Percentiles rank a stretch among this genome's conserved stretches.
These are phyloP conservation scores for Megastigmus dorsalis DNA, from an alignment of 2,888 invertebrate genomes.

Conservation along the genomic window DNA sequence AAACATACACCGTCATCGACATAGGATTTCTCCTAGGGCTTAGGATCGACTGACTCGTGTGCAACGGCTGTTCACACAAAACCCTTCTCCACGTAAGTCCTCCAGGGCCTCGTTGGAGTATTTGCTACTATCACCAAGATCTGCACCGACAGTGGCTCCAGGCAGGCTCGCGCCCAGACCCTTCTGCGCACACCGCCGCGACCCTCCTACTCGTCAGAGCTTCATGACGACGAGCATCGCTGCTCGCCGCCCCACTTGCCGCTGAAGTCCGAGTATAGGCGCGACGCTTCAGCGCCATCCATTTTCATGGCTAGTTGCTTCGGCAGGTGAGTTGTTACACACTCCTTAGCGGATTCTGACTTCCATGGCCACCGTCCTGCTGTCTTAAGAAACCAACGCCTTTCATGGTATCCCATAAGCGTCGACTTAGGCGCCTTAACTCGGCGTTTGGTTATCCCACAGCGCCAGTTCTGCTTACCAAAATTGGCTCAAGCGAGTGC, in stretches of 20 bases:
- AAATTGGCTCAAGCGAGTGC: constrained; percentile 80
- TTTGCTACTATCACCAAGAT: constrained; percentile 80
- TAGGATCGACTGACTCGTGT: constrained; percentile 79
- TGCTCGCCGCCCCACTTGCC: constrained; percentile 67
- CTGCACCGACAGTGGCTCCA: constrained; percentile 68
- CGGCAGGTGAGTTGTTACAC: constrained; percentile 78
- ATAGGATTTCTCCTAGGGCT: constrained; percentile 77
- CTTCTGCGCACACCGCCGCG: constrained; percentile 73
- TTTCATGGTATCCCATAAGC: constrained; percentile 72
- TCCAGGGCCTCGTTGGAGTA: constrained; percentile 78
- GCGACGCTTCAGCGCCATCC: constrained; percentile 80
- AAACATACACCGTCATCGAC: constrained; percentile 72
- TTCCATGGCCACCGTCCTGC: constrained; percentile 86
- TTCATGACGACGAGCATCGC: constrained; percentile 72
- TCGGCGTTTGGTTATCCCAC: constrained; percentile 80
- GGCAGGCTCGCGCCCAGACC: constrained; percentile 72
- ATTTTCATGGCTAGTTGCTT: constrained; percentile 81
- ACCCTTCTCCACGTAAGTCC: constrained; percentile 78
- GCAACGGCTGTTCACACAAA: constrained; percentile 79
- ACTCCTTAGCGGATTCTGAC: constrained; percentile 78
- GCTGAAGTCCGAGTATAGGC: constrained; percentile 78
- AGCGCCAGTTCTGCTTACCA: constrained; percentile 88
- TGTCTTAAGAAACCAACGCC: constrained; percentile 77
- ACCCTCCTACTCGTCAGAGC: constrained; percentile 78
- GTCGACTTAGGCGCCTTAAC: constrained; percentile 69